Evolutionary conservation across 2,888 invertebrate genomes (phyloP).

Genomic region (Cephonodes hylas): DNA sequence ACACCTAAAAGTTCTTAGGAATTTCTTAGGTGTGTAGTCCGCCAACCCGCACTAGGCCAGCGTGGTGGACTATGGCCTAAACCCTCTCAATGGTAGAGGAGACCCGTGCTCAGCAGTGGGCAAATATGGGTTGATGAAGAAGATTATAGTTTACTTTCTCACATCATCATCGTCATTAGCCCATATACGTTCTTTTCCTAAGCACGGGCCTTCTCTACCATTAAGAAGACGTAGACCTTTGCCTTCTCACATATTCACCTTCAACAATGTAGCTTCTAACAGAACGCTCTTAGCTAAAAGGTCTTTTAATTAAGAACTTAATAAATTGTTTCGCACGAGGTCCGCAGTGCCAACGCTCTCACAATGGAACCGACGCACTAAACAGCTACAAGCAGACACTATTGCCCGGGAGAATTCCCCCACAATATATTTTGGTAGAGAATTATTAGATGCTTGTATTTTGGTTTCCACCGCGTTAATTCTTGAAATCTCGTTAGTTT

Average conservation of each 20-base stretch:
- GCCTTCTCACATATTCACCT: background rate
- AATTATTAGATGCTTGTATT: background rate
- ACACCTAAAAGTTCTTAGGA: too few relatives aligned
- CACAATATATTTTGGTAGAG: background rate
- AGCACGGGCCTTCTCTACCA: too few relatives aligned
- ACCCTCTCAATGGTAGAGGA: too few relatives aligned
- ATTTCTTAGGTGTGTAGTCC: too few relatives aligned
- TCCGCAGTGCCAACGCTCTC: background rate
- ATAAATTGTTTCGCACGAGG: conserved; percentile 4
- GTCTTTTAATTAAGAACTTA: conserved; percentile 6
- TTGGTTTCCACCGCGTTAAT: too few relatives aligned
- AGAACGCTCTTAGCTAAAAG: background rate
- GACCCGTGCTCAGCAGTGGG: too few relatives aligned
- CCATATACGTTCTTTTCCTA: too few relatives aligned
- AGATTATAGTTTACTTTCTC: background rate
- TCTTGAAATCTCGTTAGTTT: too few relatives aligned
- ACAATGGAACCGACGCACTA: background rate
- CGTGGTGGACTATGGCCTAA: too few relatives aligned
- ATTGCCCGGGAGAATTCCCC: background rate
- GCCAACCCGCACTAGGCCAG: too few relatives aligned
- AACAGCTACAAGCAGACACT: background rate
- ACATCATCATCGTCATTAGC: background rate
- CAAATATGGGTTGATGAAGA: too few relatives aligned
- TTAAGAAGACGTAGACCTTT: too few relatives aligned
- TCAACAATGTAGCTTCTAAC: background rate